A percentile compares a stretch with the other conserved stretches of the same genome.
These are phyloP conservation scores for Elymnias hypermnestra DNA, from an alignment of 1,140 invertebrate genomes.

Conservation along the genomic window DNA sequence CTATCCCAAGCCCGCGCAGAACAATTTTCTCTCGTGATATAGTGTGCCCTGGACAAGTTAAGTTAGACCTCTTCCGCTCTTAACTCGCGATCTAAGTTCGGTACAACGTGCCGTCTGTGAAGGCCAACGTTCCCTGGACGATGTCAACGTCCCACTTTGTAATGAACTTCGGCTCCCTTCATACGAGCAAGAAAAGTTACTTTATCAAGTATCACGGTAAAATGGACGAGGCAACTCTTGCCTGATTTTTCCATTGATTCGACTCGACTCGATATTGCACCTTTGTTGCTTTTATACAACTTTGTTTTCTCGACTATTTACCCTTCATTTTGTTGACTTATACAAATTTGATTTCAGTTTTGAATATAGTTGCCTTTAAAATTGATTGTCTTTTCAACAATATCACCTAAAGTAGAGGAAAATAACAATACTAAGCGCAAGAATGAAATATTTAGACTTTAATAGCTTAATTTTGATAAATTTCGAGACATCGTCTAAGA, in stretches of 20 bases:
- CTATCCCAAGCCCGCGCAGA: conserved; percentile 14
- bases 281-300: conserved; percentile 12
- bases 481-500: too few relatives aligned
- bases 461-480: too few relatives aligned
- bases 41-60: conserved; percentile 1
- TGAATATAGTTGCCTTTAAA: too few relatives aligned
- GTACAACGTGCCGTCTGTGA: not conserved
- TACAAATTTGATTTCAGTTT: too few relatives aligned
- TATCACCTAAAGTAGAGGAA: too few relatives aligned
- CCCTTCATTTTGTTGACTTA: too few relatives aligned
- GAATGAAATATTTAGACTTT: too few relatives aligned
- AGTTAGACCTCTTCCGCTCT: not conserved
- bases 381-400: too few relatives aligned
- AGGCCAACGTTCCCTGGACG: conserved; percentile 5
- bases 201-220: conserved; percentile 8
- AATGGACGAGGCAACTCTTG: conserved; percentile 3
- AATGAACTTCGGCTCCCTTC: conserved; percentile 11
- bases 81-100: not conserved
- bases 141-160: conserved; percentile 5
- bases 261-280: conserved; percentile 9
- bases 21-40: conserved; percentile 17
- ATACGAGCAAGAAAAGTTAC: conserved; percentile 2
- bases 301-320: too few relatives aligned
- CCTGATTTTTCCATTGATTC: conserved; percentile 8
- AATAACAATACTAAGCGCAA: too few relatives aligned